These are phyloP conservation scores for Taeniopygia guttata DNA, from an alignment of 2,797 vertebrate genomes.

Conservation along the genomic window DNA sequence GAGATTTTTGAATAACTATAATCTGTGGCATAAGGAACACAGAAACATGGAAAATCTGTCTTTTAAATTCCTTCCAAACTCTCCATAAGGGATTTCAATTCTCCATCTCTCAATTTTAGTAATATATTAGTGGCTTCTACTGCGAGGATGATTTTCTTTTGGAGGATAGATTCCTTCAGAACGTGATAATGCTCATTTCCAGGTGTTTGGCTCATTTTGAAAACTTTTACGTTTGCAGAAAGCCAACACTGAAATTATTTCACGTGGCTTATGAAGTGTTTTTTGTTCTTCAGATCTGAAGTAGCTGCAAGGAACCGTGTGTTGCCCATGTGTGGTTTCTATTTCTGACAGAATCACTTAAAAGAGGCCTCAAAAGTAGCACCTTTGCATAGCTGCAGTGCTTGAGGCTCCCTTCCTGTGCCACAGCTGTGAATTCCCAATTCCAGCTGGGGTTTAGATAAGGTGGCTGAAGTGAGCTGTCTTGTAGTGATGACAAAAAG, in stretches of 20 bases:
- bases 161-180: not conserved
- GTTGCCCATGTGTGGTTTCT: not conserved
- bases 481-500: not conserved
- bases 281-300: not conserved
- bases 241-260: not conserved
- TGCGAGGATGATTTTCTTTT: not conserved
- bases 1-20: not conserved
- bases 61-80: not conserved
- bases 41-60: not conserved
- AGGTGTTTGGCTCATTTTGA: not conserved
- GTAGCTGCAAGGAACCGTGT: not conserved
- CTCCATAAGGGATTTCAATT: not conserved
- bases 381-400: not conserved
- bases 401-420: not conserved
- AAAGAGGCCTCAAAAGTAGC: not conserved
- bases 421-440: not conserved
- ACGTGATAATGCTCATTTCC: not conserved
- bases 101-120: not conserved
- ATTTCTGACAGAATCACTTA: not conserved
- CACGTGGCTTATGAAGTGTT: rapidly evolving
- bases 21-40: not conserved
- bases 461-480: not conserved
- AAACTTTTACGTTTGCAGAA: not conserved
- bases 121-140: not conserved
- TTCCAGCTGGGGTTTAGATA: not conserved